phyloP scores from a whole-genome alignment of 2,888 invertebrate species.

The Nebria salina region DNA sequence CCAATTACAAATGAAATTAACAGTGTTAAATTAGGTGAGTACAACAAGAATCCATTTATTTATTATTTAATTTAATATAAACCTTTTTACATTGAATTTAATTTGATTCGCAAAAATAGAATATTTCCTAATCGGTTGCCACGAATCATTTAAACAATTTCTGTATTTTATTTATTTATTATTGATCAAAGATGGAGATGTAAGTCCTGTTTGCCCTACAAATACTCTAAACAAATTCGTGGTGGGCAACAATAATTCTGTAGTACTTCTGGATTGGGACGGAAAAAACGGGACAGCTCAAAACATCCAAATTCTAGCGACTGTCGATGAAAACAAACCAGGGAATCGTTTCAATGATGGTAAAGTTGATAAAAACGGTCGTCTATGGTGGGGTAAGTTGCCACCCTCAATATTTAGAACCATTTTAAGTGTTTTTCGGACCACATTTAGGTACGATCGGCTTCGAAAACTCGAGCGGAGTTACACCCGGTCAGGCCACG shows the following conservation, averaged over 20 bases:
- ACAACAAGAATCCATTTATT: not conserved
- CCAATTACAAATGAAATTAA: constrained; percentile 55
- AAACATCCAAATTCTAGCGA: constrained; percentile 55
- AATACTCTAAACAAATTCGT: constrained; percentile 59
- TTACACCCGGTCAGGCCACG: constrained; percentile 67
- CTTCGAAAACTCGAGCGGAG: constrained; percentile 63
- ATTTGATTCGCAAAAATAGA: too few relatives aligned
- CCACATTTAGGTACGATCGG: constrained; percentile 71
- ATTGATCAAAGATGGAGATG: constrained; percentile 51
- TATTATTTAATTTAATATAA: too few relatives aligned
- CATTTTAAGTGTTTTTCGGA: constrained; percentile 9
- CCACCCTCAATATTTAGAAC: not conserved
- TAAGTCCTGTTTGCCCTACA: constrained; percentile 63
- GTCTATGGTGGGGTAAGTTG: constrained; percentile 67
- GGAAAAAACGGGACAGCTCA: constrained; percentile 53
- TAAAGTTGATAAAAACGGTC: constrained; percentile 68
- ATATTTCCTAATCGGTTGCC: too few relatives aligned
- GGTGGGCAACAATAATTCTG: constrained; percentile 60
- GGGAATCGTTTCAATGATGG: constrained; percentile 69
- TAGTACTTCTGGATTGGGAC: constrained; percentile 66
- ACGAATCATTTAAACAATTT: too few relatives aligned
- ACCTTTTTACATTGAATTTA: too few relatives aligned
- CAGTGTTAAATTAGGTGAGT: constrained; percentile 48
- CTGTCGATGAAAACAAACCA: constrained; percentile 63
- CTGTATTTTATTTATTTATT: too few relatives aligned